These are phyloP conservation scores for Ameiurus melas DNA, from an alignment of 2,113 vertebrate species.

Conservation along the genomic window DNA sequence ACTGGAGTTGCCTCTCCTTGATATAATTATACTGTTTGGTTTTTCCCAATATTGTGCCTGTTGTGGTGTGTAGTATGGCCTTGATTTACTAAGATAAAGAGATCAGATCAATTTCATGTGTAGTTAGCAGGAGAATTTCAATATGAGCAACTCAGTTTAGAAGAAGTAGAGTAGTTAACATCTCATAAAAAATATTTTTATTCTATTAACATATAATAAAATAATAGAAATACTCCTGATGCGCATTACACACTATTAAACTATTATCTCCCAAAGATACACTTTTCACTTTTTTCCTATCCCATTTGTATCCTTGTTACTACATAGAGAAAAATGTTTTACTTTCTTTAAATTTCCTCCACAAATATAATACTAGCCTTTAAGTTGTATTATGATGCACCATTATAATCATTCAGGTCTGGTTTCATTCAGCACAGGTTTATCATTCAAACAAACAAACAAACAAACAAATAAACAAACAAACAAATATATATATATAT, in stretches of 20 bases:
- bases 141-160: neutral
- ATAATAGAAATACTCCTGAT: neutral
- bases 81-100: neutral
- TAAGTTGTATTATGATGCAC: neutral
- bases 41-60: neutral
- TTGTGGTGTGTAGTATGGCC: neutral
- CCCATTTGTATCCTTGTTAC: neutral
- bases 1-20: neutral
- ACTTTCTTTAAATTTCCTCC: neutral
- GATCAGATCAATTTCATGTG: neutral
- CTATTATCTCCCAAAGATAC: neutral
- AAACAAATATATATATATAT: too few species aligned
- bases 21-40: neutral
- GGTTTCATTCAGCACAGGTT: too few species aligned
- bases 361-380: neutral
- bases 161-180: neutral
- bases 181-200: neutral
- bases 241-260: neutral
- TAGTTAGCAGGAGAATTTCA: neutral
- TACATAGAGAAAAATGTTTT: neutral
- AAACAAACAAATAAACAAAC: too few species aligned
- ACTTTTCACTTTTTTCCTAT: neutral
- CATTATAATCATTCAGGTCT: neutral
- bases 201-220: neutral
- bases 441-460: too few species aligned